These are phyloP conservation scores for Drosophila colorata DNA, from an alignment of 2,888 invertebrate species.

Conservation along the genomic window DNA sequence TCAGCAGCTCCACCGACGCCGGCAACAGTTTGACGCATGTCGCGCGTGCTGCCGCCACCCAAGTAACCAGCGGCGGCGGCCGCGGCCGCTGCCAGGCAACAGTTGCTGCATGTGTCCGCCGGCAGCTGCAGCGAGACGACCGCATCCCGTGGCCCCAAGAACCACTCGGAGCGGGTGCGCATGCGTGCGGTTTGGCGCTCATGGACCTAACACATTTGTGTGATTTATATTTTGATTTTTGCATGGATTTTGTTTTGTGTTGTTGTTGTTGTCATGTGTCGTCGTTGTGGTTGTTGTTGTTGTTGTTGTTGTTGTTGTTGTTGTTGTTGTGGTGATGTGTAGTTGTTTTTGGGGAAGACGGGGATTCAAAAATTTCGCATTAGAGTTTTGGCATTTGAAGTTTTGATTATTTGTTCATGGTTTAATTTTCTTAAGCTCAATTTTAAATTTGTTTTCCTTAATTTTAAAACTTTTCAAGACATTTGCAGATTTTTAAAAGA, in stretches of 20 bases:
- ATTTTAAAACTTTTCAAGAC: constrained; percentile 16
- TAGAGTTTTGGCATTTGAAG: constrained; percentile 63
- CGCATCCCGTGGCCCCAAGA: constrained; percentile 87
- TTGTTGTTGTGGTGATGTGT: constrained; percentile 54
- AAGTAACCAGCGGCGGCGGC: constrained; percentile 70
- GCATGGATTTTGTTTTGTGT: constrained; percentile 35
- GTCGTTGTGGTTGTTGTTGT: constrained; percentile 51
- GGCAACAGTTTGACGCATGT: constrained; percentile 55
- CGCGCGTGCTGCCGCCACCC: constrained; percentile 80
- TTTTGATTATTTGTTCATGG: constrained; percentile 34
- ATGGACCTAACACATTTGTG: constrained; percentile 89
- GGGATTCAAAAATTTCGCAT: constrained; percentile 78
- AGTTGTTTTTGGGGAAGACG: constrained; percentile 59
- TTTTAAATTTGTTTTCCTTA: constrained; percentile 32
- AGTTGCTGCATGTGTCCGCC: constrained; percentile 82
- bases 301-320: constrained; percentile 46
- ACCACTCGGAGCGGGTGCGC: constrained; percentile 99
- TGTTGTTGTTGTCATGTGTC: constrained; percentile 37
- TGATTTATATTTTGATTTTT: constrained; percentile 35
- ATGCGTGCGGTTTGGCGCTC: constrained; percentile 98
- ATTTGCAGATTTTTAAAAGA: constrained; percentile 23
- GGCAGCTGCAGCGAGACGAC: constrained; percentile 80
- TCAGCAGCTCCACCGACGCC: constrained; percentile 34
- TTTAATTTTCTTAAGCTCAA: constrained; percentile 9
- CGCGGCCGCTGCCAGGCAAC: constrained; percentile 76